Evolutionary conservation across 1,140 invertebrate genomes (phyloP), one percentile per base, ranked within the genome.

Genomic region (Zelostemma sp.): DNA sequence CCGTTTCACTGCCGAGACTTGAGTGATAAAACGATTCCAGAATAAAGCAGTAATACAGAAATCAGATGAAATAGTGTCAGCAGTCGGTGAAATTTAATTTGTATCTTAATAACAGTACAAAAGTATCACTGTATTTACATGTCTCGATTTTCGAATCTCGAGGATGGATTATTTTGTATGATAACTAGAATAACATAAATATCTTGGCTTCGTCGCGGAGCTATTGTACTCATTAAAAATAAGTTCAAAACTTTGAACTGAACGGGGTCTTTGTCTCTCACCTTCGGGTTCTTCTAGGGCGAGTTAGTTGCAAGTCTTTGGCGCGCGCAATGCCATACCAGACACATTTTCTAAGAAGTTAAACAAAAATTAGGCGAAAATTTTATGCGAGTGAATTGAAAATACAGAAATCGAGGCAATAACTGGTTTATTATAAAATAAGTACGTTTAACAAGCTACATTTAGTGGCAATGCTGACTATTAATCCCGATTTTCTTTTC

Each of bases 281-380:
- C 14, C 16, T 43, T 47, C 41, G 25, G 57, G 28, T 31, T 67
- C 56, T 50, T 56, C 18, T 53, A 51, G 59, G 59, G 17, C 41
- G 47, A 53, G 50, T 70, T 76, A 77, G 1, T 78, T 46, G 50
- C 53, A 57, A 57, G 58, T 61, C 70, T 59, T 78, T 64, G 79
- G 76, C 43, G 72, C 57, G 11, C 60, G 71, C 54, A 80, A 63
- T 28, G 61, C 62, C 70, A 79, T 69, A 73, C 78, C 75, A 59
- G 74, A 73, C 56, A 75, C 65, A 61, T 79, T 62, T 58, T 77
- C 80, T 82, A 72, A 61, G 64, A 65, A 65, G 46, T 66, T 57
- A 58, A 68, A 46, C 51, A 31, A 70, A 61, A 74, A 75, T 73
- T 73, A 74, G 66, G 51, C 14, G 55, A 6, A 47, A 49, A 54